Evolutionary conservation across 2,113 vertebrate species (phyloP), one percentile per base, ranked within the genome.

Genomic region (Pungitius pungitius): DNA sequence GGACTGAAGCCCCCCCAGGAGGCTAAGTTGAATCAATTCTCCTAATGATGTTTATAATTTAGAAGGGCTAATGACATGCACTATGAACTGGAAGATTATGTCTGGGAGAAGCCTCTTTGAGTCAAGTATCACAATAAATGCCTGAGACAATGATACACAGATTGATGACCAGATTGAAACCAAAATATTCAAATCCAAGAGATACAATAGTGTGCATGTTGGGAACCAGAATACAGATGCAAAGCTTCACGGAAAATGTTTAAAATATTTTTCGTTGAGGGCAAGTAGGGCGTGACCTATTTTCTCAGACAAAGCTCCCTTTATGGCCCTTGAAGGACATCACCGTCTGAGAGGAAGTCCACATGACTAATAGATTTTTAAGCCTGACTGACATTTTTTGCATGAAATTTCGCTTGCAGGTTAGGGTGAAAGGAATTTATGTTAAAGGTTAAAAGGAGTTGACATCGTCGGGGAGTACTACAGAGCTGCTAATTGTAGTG

Each of bases 31-130:
- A 91, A 92, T 93, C 92, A 91, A 88, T 91, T 91, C 87, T 83
- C 76, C 80, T 92, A 91, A 92, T 92, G 89, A 93, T 91, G 91
- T 91, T 91, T 90, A 90, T 92, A 92, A 93, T 91, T 91, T 84
- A 90, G 90, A 74, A 71, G 83, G 82, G 82, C 82, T 92, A 92
- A 93, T 93, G 92, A 93, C 91, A 85, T 86, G 89, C 90, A 88
- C 88, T 71, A 88, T 89, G 79, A 86, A 89, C 88, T 84, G 84
- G 85, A 89, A 91, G 90, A 92, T 89, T 88, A 85, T 63, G 82
- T 86, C 83, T 87, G 72, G 52, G 81, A 83, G 81, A 90, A 57
- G 56, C 75, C 82, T 84, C 73, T 84, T 26, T 33, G 75, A 85
- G 85, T 86, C 82, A 83, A 89, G 83, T 86, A 77, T 84, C 33